These are phyloP conservation scores for Enchytraeus crypticus DNA, from an alignment of 2,888 invertebrate genomes.

Conservation along the genomic window DNA sequence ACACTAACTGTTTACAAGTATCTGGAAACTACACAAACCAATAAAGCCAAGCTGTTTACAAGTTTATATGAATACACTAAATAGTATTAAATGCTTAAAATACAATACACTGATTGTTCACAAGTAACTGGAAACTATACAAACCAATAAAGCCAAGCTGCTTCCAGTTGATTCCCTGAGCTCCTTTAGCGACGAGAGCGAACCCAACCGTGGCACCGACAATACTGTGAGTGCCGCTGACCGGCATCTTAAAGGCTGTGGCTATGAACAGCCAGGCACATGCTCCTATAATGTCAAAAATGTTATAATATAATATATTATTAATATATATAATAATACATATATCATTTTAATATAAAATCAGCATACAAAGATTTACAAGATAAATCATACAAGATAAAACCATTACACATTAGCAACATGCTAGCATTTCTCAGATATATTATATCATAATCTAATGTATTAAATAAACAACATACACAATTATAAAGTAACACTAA, in stretches of 20 bases:
- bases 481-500: no score
- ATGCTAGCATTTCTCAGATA: no score
- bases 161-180: constrained; percentile 71
- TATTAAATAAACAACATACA: no score
- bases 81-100: constrained; percentile 71
- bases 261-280: constrained; percentile 91
- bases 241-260: constrained; percentile 86
- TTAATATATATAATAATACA: no score
- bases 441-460: no score
- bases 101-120: not conserved
- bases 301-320: no score
- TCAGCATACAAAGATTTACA: no score
- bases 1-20: not conserved
- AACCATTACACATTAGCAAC: no score
- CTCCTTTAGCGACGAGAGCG: constrained; percentile 81
- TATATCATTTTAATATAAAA: no score
- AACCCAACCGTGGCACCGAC: constrained; percentile 97
- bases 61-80: constrained; percentile 70
- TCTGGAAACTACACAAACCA: constrained; percentile 25
- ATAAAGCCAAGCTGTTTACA: no score
- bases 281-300: constrained; percentile 58
- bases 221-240: constrained; percentile 99
- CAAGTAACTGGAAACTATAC: constrained; percentile 18
- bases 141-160: constrained; percentile 66
- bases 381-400: no score